These are phyloP conservation scores for Anarrhichthys ocellatus DNA, from an alignment of 2,113 vertebrate species.

Conservation along the genomic window DNA sequence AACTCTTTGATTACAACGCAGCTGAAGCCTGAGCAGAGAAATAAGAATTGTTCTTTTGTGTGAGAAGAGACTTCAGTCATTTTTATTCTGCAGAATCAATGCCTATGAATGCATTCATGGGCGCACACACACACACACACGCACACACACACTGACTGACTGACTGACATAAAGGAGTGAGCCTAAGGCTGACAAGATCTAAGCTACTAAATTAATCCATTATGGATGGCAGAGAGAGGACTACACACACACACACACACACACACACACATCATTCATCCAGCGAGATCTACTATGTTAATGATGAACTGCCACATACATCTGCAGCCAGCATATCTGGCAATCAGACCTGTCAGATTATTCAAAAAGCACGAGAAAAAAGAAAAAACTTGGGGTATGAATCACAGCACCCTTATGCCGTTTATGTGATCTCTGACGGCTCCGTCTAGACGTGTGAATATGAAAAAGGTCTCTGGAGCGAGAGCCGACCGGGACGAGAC, in stretches of 20 bases:
- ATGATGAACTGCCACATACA: conserved; percentile 41
- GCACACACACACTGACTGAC: background rate
- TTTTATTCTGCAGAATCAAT: conserved; percentile 52
- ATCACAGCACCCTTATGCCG: conserved; percentile 26
- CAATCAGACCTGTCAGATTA: conserved; percentile 52
- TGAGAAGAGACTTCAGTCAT: conserved; percentile 16
- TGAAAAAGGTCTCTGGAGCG: conserved; percentile 25
- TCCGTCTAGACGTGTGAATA: conserved; percentile 38
- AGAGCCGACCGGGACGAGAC: background rate
- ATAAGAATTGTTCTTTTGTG: conserved; percentile 46
- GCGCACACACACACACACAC: background rate
- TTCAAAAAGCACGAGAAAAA: conserved; percentile 9
- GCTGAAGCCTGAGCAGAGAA: conserved; percentile 14
- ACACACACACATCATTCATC: background rate
- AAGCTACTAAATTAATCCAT: conserved; percentile 66
- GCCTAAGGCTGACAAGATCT: conserved; percentile 61
- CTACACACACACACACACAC: conserved; percentile 24
- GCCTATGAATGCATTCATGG: conserved; percentile 32
- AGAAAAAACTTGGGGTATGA: background rate
- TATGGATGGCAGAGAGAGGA: conserved; percentile 57
- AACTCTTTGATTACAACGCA: conserved; percentile 28
- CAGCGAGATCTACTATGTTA: conserved; percentile 41
- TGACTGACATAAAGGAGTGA: conserved; percentile 35
- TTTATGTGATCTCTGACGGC: conserved; percentile 40
- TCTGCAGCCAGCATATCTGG: conserved; percentile 32